These are phyloP conservation scores for Chloromyia formosa DNA, from an alignment of 2,888 invertebrate genomes.

Conservation along the genomic window DNA sequence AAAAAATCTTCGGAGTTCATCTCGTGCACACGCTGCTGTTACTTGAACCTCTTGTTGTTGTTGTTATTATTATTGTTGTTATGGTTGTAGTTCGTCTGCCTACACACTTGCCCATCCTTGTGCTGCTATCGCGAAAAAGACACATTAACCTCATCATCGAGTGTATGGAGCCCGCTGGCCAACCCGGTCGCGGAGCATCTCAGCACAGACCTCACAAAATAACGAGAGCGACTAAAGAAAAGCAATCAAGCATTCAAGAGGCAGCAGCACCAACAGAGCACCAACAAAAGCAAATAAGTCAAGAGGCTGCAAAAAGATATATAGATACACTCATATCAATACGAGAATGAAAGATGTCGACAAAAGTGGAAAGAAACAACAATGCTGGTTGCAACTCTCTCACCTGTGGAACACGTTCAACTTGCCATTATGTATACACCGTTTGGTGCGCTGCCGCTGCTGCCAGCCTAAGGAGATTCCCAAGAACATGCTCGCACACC, in stretches of 20 bases:
- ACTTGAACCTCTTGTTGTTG: too few relatives aligned
- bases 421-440: neutral
- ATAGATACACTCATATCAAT: too few relatives aligned
- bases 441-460: slow-evolving; percentile 8
- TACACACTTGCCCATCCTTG: slow-evolving; percentile 42
- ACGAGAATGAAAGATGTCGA: slow-evolving; percentile 5
- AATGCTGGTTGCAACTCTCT: slow-evolving; percentile 21
- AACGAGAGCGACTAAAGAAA: slow-evolving; percentile 32
- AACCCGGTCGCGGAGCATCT: slow-evolving; percentile 12
- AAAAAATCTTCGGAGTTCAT: slow-evolving; percentile 15
- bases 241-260: slow-evolving; percentile 21
- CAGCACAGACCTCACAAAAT: slow-evolving; percentile 18
- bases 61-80: too few relatives aligned
- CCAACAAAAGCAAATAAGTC: slow-evolving; percentile 15
- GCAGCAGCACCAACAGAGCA: too few relatives aligned
- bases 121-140: slow-evolving; percentile 46
- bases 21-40: slow-evolving; percentile 7
- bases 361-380: slow-evolving; percentile 4
- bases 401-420: slow-evolving; percentile 20
- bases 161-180: slow-evolving; percentile 22
- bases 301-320: too few relatives aligned
- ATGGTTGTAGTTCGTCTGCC: slow-evolving; percentile 38
- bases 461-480: neutral
- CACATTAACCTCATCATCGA: slow-evolving; percentile 32
- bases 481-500: too few relatives aligned